phyloP scores from a whole-genome alignment of 2,113 vertebrate species.

The Vombatus ursinus region DNA sequence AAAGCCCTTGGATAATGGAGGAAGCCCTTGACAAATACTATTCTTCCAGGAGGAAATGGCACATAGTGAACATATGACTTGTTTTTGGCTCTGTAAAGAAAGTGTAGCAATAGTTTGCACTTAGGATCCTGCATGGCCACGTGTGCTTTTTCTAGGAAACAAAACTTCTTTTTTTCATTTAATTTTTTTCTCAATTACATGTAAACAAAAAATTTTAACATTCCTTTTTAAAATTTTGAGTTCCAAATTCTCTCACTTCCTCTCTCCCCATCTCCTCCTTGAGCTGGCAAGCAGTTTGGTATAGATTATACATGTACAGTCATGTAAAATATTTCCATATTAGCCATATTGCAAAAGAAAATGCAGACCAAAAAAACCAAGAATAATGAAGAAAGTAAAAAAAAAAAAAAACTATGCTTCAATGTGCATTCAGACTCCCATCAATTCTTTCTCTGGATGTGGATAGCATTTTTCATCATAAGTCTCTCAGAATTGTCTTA shows the following conservation, averaged over 20 bases:
- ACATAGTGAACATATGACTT: background rate
- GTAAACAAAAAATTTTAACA: background rate
- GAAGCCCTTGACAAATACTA: background rate
- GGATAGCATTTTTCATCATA: background rate
- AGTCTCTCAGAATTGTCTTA: too few relatives aligned
- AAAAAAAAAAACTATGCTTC: background rate
- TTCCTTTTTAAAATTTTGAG: background rate
- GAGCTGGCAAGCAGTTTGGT: background rate
- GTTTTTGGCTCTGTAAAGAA: background rate
- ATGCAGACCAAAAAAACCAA: background rate
- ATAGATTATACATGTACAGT: background rate
- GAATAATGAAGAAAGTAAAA: background rate
- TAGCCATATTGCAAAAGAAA: background rate
- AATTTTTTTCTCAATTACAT: background rate
- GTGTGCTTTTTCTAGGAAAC: background rate
- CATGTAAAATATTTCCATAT: background rate
- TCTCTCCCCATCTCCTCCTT: background rate
- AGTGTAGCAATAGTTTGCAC: background rate
- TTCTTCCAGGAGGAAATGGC: background rate
- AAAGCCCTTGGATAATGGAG: slow-evolving; percentile 2
- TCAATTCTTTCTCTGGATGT: background rate
- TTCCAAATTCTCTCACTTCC: background rate
- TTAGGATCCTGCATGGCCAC: background rate
- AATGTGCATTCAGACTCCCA: background rate
- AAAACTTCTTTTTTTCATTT: background rate